These are phyloP conservation scores for Chamaea fasciata DNA, from an alignment of 2,113 vertebrate genomes.

Conservation along the genomic window DNA sequence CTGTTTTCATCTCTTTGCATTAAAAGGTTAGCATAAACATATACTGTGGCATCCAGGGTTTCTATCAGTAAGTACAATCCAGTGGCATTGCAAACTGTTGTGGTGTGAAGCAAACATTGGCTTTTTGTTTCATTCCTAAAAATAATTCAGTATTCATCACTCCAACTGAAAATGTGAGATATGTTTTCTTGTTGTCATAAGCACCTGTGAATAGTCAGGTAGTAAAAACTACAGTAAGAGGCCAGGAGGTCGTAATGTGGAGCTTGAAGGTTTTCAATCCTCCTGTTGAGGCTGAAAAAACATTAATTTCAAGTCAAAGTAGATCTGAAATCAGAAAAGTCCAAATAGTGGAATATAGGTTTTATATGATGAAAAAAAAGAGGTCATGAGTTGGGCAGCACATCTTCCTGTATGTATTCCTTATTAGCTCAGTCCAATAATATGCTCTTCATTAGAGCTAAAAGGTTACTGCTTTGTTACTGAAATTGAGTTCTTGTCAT, in stretches of 20 bases:
- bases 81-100: neutral
- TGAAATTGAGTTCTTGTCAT: neutral
- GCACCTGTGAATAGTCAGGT: neutral
- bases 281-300: neutral
- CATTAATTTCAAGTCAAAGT: neutral
- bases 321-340: neutral
- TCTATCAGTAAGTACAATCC: neutral
- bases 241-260: neutral
- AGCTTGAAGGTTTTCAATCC: neutral
- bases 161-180: neutral
- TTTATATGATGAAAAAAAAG: neutral
- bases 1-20: neutral
- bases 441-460: neutral
- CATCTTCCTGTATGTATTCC: neutral
- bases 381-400: neutral
- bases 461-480: neutral
- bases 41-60: neutral
- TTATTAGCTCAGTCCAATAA: neutral
- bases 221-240: neutral
- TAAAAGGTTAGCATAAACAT: rapidly evolving
- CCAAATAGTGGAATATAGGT: neutral
- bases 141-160: neutral
- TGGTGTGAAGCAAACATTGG: neutral
- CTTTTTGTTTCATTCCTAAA: neutral
- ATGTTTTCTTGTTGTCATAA: neutral